A percentile compares a stretch with the other conserved stretches of the same genome.
Conservation (phyloP, 2,797 vertebrate genomes). For the Clangula hyemalis region DNA sequence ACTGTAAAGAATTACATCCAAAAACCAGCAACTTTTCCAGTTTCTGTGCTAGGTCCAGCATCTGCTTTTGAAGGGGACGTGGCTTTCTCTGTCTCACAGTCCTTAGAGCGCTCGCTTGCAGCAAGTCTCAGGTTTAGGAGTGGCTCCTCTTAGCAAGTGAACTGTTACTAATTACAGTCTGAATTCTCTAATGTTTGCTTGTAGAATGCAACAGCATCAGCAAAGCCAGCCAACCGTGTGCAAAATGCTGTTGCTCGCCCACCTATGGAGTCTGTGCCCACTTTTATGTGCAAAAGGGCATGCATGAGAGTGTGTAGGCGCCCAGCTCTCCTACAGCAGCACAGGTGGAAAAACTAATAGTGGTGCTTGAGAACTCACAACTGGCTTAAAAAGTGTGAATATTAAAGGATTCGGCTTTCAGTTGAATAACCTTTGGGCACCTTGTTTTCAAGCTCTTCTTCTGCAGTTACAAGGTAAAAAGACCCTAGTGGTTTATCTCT, state of each 20-base stretch:
- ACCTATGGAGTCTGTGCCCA: fast-evolving
- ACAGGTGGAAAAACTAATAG: background rate
- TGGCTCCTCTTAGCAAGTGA: background rate
- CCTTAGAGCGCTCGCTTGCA: background rate
- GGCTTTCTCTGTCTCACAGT: background rate
- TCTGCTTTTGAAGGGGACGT: fast-evolving
- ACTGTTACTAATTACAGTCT: background rate
- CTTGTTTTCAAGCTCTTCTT: background rate
- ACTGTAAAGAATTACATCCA: background rate
- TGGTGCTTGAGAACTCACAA: background rate
- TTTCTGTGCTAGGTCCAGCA: background rate
- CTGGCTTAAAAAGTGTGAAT: background rate
- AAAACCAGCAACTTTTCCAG: background rate
- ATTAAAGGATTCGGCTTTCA: background rate
- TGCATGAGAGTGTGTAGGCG: fast-evolving
- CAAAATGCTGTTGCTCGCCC: background rate
- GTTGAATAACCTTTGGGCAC: background rate
- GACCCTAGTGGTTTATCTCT: background rate
- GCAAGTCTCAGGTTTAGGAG: background rate
- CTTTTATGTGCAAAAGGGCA: background rate
- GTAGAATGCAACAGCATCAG: background rate
- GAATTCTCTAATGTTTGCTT: background rate
- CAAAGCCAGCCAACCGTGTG: fast-evolving
- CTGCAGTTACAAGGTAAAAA: background rate
- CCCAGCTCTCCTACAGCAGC: background rate